phyloP scores from a whole-genome alignment of 2,113 vertebrate genomes.

The Cathartes aura region DNA sequence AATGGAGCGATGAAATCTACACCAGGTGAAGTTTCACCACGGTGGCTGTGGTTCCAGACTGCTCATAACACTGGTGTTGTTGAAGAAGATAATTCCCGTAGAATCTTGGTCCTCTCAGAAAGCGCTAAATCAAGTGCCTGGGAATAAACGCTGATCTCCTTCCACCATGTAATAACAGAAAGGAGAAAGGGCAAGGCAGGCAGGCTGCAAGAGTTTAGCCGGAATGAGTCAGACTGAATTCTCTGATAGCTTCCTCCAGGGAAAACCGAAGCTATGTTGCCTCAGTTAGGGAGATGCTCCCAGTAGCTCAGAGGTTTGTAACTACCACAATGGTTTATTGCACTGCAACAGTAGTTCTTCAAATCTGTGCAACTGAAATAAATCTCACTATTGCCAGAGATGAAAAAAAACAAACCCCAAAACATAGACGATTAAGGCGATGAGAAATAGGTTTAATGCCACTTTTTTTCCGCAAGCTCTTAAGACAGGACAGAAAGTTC shows the following conservation, averaged over 20 bases:
- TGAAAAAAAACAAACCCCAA: background rate
- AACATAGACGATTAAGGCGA: background rate
- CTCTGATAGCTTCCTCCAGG: background rate
- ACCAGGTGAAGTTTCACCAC: background rate
- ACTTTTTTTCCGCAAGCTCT: background rate
- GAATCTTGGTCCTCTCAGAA: background rate
- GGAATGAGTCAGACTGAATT: background rate
- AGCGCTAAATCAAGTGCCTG: background rate
- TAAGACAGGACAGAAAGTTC: background rate
- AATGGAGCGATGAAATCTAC: background rate
- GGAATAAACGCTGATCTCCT: background rate
- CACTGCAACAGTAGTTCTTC: background rate
- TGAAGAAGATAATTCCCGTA: background rate
- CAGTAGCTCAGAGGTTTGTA: background rate
- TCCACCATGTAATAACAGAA: background rate
- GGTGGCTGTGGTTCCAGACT: background rate
- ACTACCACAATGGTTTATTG: background rate
- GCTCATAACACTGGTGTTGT: background rate
- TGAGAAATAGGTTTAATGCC: background rate
- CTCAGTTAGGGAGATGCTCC: slow-evolving; percentile 13
- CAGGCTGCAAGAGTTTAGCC: background rate
- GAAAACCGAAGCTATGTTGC: background rate
- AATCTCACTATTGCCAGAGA: background rate
- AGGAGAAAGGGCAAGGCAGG: background rate
- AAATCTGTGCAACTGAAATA: background rate